These are phyloP conservation scores for Nothocercus nigrocapillus DNA, from an alignment of 2,113 vertebrate species.

Conservation along the genomic window DNA sequence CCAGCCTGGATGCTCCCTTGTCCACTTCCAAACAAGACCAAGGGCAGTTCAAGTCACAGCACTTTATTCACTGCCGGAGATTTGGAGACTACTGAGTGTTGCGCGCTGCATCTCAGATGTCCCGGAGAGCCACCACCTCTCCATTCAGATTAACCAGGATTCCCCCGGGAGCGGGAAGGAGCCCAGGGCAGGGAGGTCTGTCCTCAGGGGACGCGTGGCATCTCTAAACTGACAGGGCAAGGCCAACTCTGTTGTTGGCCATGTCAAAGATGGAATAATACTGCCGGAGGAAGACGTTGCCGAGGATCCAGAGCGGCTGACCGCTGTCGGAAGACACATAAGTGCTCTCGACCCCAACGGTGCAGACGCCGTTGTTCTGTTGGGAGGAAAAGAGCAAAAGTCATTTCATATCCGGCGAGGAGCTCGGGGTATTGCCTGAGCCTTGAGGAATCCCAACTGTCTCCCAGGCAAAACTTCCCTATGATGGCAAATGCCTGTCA, in stretches of 20 bases:
- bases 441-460: background rate
- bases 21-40: background rate
- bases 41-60: background rate
- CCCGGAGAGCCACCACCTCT: no score
- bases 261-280: constrained; percentile 71
- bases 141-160: background rate
- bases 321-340: constrained; percentile 39
- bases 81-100: background rate
- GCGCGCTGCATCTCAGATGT: background rate
- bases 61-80: background rate
- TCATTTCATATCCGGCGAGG: background rate
- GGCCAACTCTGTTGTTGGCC: constrained; percentile 69
- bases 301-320: constrained; percentile 55
- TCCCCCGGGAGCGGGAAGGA: background rate
- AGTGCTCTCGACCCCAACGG: constrained; percentile 51
- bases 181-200: background rate
- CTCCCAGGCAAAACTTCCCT: background rate
- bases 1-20: background rate
- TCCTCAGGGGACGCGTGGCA: background rate
- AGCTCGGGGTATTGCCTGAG: accelerated
- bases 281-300: constrained; percentile 57
- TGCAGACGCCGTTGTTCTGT: constrained; percentile 45
- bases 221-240: constrained; percentile 45
- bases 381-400: background rate
- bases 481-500: accelerated